Percentiles rank a stretch among this genome's conserved stretches.
Conservation (phyloP, 2,888 invertebrate genomes). For the Tillus elongatus region DNA sequence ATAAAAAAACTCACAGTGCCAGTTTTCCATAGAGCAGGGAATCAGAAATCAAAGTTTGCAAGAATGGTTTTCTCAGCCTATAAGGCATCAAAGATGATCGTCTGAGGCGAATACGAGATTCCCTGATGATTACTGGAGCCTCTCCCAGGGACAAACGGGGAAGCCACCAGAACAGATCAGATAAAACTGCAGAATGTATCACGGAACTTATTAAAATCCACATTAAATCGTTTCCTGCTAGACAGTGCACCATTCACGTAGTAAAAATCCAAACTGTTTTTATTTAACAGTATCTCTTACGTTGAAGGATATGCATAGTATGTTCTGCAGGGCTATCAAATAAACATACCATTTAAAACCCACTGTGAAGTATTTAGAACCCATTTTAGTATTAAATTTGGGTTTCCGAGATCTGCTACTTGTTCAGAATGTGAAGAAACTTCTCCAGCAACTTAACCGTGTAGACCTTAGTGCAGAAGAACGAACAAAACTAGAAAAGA, state of each 20-base stretch:
- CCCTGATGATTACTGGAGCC: conserved; percentile 12
- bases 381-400: conserved; percentile 10
- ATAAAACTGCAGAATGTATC: conserved; percentile 13
- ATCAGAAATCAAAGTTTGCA: conserved; percentile 8
- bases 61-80: conserved; percentile 9
- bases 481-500: conserved; percentile 9
- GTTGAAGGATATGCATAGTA: conserved; percentile 5
- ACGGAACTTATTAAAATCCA: conserved; percentile 15
- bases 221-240: conserved; percentile 6
- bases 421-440: conserved; percentile 14
- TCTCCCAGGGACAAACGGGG: conserved; percentile 13
- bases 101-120: conserved; percentile 12
- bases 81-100: conserved; percentile 9
- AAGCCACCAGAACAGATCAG: conserved; percentile 13
- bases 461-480: too few species aligned
- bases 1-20: conserved; percentile 9
- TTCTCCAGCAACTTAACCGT: too few species aligned
- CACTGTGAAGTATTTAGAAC: conserved; percentile 4
- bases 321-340: not conserved
- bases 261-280: conserved; percentile 15
- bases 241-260: conserved; percentile 8
- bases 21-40: conserved; percentile 7
- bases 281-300: conserved; percentile 14
- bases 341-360: conserved; percentile 6
- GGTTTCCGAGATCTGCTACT: conserved; percentile 13